Conservation (phyloP, 2,797 vertebrate genomes). For the Harpagifer antarcticus region DNA sequence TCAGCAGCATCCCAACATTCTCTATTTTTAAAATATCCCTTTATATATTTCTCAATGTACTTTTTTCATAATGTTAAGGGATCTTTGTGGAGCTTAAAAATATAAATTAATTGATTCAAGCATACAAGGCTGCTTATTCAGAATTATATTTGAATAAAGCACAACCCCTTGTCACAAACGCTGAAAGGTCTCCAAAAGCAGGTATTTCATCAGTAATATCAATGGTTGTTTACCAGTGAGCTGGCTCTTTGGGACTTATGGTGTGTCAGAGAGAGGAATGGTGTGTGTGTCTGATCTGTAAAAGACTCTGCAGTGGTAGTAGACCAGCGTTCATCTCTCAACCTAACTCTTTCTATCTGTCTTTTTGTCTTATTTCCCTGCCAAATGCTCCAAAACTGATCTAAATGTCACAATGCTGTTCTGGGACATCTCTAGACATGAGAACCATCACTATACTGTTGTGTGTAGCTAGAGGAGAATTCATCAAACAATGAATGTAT, state of each 20-base stretch:
- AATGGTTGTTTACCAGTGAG: slow-evolving; percentile 18
- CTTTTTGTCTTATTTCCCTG: slow-evolving; percentile 3
- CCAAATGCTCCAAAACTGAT: neutral
- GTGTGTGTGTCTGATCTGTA: slow-evolving; percentile 22
- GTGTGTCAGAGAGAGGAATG: slow-evolving; percentile 6
- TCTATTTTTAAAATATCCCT: neutral
- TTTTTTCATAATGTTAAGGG: neutral
- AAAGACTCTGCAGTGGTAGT: slow-evolving; percentile 26
- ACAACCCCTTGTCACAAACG: neutral
- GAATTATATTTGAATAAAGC: slow-evolving; percentile 30
- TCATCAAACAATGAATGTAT: slow-evolving; percentile 41
- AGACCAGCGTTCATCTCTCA: slow-evolving; percentile 14
- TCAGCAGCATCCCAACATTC: neutral
- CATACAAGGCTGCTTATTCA: slow-evolving; percentile 12
- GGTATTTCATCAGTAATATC: slow-evolving; percentile 23
- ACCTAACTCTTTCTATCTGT: neutral
- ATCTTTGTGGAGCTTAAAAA: neutral
- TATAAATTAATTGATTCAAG: slow-evolving; percentile 10
- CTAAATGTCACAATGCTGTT: too few species aligned
- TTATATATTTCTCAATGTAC: neutral
- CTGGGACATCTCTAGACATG: neutral
- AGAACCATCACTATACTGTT: neutral
- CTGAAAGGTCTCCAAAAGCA: slow-evolving; percentile 19
- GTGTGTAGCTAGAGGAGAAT: slow-evolving; percentile 15
- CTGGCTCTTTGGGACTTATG: slow-evolving; percentile 9